Conservation (phyloP, 2,888 invertebrate species). For the Himalopsyche kuldschensis region DNA sequence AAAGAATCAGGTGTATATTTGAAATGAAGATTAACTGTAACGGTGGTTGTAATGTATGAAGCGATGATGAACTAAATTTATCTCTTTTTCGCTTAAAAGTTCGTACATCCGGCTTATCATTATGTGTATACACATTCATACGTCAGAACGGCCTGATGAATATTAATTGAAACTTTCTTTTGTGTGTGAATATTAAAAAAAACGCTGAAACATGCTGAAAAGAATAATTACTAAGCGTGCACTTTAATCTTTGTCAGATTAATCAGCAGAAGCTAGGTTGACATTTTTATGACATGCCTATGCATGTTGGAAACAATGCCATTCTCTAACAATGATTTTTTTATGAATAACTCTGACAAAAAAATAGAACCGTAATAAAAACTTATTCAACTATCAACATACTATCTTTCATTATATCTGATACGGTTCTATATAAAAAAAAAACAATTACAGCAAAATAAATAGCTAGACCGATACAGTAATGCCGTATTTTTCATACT, state of each 20-base stretch:
- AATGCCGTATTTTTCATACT: neutral
- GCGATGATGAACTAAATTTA: neutral
- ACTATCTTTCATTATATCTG: neutral
- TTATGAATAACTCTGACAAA: neutral
- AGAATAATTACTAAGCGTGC: neutral
- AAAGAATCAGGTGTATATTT: too few species aligned
- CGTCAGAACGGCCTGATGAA: neutral
- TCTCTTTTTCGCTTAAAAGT: neutral
- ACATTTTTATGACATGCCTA: neutral
- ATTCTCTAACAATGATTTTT: neutral
- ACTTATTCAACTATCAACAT: neutral
- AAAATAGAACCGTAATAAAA: neutral
- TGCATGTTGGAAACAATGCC: neutral
- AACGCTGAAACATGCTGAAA: neutral
- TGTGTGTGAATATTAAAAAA: neutral
- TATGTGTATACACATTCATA: neutral
- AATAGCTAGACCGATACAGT: neutral
- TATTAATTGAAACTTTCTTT: neutral
- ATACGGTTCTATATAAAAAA: neutral
- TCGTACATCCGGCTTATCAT: neutral
- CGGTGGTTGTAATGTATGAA: neutral
- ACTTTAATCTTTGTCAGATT: neutral
- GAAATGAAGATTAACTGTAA: neutral
- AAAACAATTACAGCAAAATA: neutral
- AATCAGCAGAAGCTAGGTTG: neutral